Evolutionary conservation across 2,888 invertebrate genomes (phyloP).

Genomic region (Phorcus lineatus): DNA sequence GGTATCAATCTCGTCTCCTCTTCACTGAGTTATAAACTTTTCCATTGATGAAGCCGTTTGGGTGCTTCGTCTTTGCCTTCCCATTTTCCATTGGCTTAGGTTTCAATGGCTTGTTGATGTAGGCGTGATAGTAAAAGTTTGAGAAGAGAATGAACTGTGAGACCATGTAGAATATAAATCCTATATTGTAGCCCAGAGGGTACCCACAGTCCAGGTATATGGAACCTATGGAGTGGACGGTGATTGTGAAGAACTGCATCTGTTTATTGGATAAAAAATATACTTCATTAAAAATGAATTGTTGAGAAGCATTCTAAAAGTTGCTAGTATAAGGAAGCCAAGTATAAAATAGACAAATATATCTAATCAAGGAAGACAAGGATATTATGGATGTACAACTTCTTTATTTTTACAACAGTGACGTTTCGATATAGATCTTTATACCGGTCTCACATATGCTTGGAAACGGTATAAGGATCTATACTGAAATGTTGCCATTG

Average conservation of each 20-base stretch:
- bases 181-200: slow-evolving; percentile 62
- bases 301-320: not conserved
- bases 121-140: slow-evolving; percentile 73
- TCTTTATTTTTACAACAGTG: too few species aligned
- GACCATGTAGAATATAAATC: slow-evolving; percentile 62
- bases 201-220: slow-evolving; percentile 63
- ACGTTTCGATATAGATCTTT: too few species aligned
- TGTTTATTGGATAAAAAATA: slow-evolving; percentile 40
- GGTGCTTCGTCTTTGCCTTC: not conserved
- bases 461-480: too few species aligned
- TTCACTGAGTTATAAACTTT: not conserved
- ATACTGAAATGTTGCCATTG: too few species aligned
- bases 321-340: too few species aligned
- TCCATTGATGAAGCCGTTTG: slow-evolving; percentile 1
- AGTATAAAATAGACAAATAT: too few species aligned
- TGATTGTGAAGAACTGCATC: slow-evolving; percentile 73
- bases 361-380: too few species aligned
- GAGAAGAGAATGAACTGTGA: slow-evolving; percentile 71
- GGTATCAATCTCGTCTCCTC: too few species aligned
- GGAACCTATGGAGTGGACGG: slow-evolving; percentile 75
- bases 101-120: slow-evolving; percentile 53
- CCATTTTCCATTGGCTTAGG: not conserved
- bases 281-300: not conserved
- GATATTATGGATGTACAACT: too few species aligned
- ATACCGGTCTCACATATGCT: too few species aligned